phyloP scores from a whole-genome alignment of 2,797 vertebrate genomes.

The Tragopan temminckii region DNA sequence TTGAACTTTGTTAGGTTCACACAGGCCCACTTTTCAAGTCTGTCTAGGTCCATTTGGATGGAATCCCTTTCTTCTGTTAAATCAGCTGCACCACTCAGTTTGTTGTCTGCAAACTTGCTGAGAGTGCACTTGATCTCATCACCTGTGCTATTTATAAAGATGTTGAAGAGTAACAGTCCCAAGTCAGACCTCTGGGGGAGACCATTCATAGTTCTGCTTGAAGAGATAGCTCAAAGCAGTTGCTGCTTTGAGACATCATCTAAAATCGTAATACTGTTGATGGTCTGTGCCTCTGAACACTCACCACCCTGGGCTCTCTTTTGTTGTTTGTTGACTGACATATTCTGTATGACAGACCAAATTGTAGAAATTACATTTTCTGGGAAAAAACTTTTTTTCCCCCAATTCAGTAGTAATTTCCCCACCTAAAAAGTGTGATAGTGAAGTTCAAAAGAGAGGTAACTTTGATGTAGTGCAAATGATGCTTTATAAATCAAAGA shows the following conservation, averaged over 20 bases:
- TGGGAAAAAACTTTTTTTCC: background rate
- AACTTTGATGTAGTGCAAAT: constrained; percentile 75
- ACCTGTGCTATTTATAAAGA: no score
- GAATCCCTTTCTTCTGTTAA: no score
- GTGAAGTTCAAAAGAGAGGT: constrained; percentile 57
- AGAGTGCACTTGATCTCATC: no score
- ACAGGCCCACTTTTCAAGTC: no score
- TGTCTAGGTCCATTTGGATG: no score
- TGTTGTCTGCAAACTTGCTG: no score
- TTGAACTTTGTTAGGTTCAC: no score
- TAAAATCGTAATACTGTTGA: background rate
- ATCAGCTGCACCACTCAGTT: no score
- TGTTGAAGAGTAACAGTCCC: no score
- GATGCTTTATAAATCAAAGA: constrained; percentile 68
- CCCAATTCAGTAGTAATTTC: constrained; percentile 33
- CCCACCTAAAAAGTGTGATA: background rate
- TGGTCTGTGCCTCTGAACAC: background rate
- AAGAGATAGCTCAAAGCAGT: background rate
- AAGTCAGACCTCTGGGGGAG: no score
- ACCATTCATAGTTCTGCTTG: background rate
- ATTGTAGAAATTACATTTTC: background rate
- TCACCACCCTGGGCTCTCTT: background rate
- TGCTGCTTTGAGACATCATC: background rate
- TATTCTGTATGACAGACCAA: background rate
- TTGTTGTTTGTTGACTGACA: background rate